Evolutionary conservation across 1,140 invertebrate genomes (phyloP).

Genomic region (Pantala flavescens): DNA sequence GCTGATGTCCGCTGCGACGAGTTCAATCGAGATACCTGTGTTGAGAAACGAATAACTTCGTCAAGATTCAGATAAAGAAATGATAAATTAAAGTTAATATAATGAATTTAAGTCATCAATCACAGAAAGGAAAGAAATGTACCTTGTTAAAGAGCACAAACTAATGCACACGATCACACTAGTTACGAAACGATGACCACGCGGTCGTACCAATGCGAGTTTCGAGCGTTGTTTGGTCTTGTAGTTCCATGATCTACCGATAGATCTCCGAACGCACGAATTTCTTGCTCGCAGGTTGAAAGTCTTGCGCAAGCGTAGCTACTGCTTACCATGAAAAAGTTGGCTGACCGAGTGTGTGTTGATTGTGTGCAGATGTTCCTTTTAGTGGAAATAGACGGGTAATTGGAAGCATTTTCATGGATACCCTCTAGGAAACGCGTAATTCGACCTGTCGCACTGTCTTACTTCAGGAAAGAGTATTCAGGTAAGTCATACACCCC

Average conservation of each 20-base stretch:
- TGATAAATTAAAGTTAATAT: too few species aligned
- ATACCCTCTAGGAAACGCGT: neutral
- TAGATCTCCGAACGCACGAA: neutral
- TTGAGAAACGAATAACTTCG: too few species aligned
- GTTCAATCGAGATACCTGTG: too few species aligned
- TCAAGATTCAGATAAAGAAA: too few species aligned
- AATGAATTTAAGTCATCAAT: too few species aligned
- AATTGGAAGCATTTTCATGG: slow-evolving; percentile 6
- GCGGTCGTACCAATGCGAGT: neutral
- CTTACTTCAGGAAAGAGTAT: neutral
- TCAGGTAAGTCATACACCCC: neutral
- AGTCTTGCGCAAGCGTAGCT: neutral
- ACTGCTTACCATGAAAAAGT: slow-evolving; percentile 2
- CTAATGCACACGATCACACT: too few species aligned
- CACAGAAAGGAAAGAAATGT: too few species aligned
- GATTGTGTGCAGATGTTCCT: neutral
- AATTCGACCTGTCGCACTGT: neutral
- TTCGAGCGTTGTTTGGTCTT: neutral
- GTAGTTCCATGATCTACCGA: neutral
- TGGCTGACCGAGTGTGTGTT: neutral
- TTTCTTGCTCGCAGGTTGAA: neutral
- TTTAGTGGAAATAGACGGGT: slow-evolving; percentile 5
- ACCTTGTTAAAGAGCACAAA: too few species aligned
- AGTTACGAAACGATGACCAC: neutral
- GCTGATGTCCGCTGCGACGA: too few species aligned